phyloP scores from a whole-genome alignment of 2,888 invertebrate genomes.

The Zaprionus lineosus region DNA sequence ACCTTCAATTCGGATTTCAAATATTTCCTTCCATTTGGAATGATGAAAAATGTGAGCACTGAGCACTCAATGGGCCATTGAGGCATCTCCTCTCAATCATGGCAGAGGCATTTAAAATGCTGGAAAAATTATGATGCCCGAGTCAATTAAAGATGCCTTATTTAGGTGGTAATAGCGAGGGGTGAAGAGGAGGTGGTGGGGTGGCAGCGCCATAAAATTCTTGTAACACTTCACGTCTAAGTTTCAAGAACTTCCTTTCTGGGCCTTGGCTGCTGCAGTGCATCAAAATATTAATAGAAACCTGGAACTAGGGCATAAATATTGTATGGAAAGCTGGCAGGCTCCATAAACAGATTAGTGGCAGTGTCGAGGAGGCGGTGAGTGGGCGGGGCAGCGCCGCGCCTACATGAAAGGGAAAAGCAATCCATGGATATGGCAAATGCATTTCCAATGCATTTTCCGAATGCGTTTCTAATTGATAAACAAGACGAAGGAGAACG shows the following conservation, averaged over 20 bases:
- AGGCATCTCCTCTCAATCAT: conserved; percentile 54
- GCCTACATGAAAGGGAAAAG: conserved; percentile 27
- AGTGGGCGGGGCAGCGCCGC: not conserved
- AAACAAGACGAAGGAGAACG: conserved; percentile 53
- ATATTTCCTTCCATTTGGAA: conserved; percentile 52
- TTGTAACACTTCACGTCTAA: conserved; percentile 64
- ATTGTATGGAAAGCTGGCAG: conserved; percentile 46
- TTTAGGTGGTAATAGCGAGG: conserved; percentile 17
- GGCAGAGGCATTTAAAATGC: conserved; percentile 43
- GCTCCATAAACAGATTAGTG: conserved; percentile 72
- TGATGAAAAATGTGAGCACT: conserved; percentile 59
- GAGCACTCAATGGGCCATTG: too few species aligned
- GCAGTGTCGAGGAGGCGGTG: conserved; percentile 11
- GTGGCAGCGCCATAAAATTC: conserved; percentile 53
- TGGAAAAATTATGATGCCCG: conserved; percentile 62
- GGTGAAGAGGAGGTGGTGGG: not conserved
- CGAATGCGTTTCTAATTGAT: conserved; percentile 67
- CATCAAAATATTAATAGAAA: conserved; percentile 65
- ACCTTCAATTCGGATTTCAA: conserved; percentile 35
- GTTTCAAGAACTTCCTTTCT: conserved; percentile 29
- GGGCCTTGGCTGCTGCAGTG: conserved; percentile 18
- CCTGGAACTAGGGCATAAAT: conserved; percentile 49
- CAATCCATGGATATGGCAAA: conserved; percentile 37
- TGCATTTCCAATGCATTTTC: conserved; percentile 57
- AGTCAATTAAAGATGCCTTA: conserved; percentile 61